Conservation (phyloP, 2,888 invertebrate genomes). For the Rhopalosiphum nymphaeae region DNA sequence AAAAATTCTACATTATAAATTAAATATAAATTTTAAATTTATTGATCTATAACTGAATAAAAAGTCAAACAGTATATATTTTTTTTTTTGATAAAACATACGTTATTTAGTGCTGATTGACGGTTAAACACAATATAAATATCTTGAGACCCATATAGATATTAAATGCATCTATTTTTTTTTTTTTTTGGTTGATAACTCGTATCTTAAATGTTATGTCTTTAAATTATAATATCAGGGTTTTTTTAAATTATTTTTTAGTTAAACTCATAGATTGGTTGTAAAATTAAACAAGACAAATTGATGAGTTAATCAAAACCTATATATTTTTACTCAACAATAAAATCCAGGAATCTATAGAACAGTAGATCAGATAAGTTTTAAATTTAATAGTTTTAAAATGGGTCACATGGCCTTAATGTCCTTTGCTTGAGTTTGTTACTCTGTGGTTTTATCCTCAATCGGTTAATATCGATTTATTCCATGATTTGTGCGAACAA, state of each 20-base stretch:
- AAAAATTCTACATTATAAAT: no score
- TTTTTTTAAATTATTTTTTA: neutral
- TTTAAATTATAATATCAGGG: neutral
- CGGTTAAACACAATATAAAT: neutral
- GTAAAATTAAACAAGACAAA: neutral
- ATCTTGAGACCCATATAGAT: no score
- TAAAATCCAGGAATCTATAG: neutral
- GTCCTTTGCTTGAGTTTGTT: neutral
- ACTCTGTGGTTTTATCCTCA: neutral
- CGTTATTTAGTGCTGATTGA: no score
- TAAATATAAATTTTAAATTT: no score
- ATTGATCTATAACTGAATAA: neutral
- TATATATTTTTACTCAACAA: neutral
- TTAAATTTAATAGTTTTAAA: constrained; percentile 28
- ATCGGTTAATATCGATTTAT: constrained; percentile 38
- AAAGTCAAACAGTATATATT: neutral
- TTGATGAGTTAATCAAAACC: constrained; percentile 3
- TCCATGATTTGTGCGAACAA: neutral
- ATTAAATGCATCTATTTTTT: no score
- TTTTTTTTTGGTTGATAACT: neutral
- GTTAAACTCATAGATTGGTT: neutral
- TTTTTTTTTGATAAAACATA: neutral
- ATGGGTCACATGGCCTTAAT: neutral
- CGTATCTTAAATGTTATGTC: neutral
- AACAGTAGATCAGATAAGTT: constrained; percentile 24